Conservation (phyloP, 2,797 vertebrate species). For the Apodemus agrarius region DNA sequence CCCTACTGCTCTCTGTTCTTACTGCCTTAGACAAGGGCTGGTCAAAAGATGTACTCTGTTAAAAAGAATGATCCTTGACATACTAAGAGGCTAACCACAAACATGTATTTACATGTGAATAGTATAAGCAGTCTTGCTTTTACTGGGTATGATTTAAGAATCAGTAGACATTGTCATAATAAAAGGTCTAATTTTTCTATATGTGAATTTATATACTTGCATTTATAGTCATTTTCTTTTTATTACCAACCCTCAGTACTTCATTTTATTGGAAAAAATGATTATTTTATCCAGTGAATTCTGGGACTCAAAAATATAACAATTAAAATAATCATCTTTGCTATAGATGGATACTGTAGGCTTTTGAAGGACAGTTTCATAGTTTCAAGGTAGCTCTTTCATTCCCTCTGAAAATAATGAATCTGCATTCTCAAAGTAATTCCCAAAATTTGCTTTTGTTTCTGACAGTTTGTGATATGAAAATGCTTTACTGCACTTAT, state of each 20-base stretch:
- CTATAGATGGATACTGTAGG: background rate
- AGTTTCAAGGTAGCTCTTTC: background rate
- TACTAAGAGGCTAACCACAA: background rate
- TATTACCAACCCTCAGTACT: background rate
- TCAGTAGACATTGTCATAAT: background rate
- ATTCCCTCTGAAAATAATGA: background rate
- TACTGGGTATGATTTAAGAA: background rate
- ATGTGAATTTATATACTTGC: background rate
- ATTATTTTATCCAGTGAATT: background rate
- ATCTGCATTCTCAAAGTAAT: background rate
- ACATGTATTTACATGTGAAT: background rate
- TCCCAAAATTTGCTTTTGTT: background rate
- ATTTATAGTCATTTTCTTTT: constrained; percentile 11
- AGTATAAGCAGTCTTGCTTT: background rate
- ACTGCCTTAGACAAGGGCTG: background rate
- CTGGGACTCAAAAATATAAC: background rate
- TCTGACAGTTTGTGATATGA: background rate
- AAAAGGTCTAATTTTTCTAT: background rate
- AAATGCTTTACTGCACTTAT: background rate
- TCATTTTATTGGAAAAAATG: background rate
- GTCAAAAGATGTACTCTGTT: background rate
- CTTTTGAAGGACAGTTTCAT: background rate
- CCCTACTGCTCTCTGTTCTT: background rate
- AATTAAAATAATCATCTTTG: constrained; percentile 6
- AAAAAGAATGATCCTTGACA: background rate